Evolutionary conservation across 2,797 vertebrate species (phyloP).

Genomic region (Pagetopsis macropterus): DNA sequence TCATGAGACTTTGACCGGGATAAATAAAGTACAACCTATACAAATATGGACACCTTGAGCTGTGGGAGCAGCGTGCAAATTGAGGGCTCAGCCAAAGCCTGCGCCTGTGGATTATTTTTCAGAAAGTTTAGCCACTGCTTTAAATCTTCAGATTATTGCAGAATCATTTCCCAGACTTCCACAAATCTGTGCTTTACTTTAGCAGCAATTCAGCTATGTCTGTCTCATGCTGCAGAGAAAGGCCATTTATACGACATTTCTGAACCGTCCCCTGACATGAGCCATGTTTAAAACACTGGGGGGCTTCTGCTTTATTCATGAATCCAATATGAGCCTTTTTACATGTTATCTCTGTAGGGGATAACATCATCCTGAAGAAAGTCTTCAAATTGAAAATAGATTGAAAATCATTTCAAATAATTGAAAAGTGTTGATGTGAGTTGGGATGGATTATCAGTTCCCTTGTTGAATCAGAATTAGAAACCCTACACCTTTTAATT

Average conservation of each 20-base stretch:
- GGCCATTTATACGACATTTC: conserved; percentile 38
- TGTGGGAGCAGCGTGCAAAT: conserved; percentile 38
- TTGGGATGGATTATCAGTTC: not conserved
- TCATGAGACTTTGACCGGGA: too few species aligned
- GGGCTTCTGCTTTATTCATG: conserved; percentile 28
- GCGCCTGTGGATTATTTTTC: conserved; percentile 60
- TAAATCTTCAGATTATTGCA: conserved; percentile 63
- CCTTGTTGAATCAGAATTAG: not conserved
- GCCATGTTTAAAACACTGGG: conserved; percentile 18
- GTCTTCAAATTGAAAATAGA: not conserved
- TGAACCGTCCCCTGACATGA: conserved; percentile 6
- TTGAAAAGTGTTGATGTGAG: not conserved
- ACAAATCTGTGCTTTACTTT: conserved; percentile 22
- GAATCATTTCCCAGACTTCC: conserved; percentile 49
- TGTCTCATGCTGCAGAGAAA: conserved; percentile 35
- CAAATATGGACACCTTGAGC: conserved; percentile 29
- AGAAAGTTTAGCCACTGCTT: conserved; percentile 46
- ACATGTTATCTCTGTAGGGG: conserved; percentile 1
- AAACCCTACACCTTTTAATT: not conserved
- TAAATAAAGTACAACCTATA: too few species aligned
- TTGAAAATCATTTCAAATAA: not conserved
- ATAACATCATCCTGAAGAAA: conserved; percentile 20
- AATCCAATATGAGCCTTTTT: conserved; percentile 15
- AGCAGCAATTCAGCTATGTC: conserved; percentile 39
- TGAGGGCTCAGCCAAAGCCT: conserved; percentile 35